These are phyloP conservation scores for Pagrus major DNA, from an alignment of 2,113 vertebrate species.

Conservation along the genomic window DNA sequence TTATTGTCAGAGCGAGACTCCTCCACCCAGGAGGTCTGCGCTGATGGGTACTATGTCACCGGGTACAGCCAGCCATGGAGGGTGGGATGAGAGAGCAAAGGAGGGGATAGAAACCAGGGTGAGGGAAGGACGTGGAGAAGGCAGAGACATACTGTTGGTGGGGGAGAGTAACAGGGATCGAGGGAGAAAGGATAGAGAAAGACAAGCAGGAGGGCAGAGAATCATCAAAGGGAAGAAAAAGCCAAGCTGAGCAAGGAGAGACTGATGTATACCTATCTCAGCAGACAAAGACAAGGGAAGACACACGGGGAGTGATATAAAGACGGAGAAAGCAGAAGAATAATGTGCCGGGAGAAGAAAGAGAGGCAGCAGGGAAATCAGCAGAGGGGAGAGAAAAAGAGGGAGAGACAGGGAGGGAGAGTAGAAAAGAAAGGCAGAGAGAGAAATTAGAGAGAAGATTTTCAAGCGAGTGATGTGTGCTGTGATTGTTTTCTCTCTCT, in stretches of 20 bases:
- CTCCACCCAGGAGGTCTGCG: slow-evolving; percentile 71
- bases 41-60: slow-evolving; percentile 80
- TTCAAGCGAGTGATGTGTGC: slow-evolving; percentile 91
- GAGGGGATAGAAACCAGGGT: slow-evolving; percentile 30
- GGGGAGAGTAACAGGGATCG: slow-evolving; percentile 37
- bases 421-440: slow-evolving; percentile 85
- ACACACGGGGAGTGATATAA: slow-evolving; percentile 68
- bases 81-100: slow-evolving; percentile 54
- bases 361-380: slow-evolving; percentile 79
- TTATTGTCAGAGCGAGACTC: slow-evolving; percentile 80
- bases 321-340: slow-evolving; percentile 63
- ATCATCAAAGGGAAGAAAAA: slow-evolving; percentile 67
- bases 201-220: slow-evolving; percentile 45
- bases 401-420: slow-evolving; percentile 43
- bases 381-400: slow-evolving; percentile 59
- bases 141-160: slow-evolving; percentile 35
- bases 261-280: slow-evolving; percentile 67
- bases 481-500: slow-evolving; percentile 87
- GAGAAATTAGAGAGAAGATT: slow-evolving; percentile 91
- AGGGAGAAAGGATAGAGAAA: slow-evolving; percentile 37
- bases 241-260: slow-evolving; percentile 63
- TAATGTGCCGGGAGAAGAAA: slow-evolving; percentile 70
- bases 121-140: slow-evolving; percentile 38
- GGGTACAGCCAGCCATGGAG: slow-evolving; percentile 66
- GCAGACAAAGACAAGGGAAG: slow-evolving; percentile 75